Base-by-base conservation (phyloP, 2,113 vertebrate genomes). In the Heterochromis multidens region DNA sequence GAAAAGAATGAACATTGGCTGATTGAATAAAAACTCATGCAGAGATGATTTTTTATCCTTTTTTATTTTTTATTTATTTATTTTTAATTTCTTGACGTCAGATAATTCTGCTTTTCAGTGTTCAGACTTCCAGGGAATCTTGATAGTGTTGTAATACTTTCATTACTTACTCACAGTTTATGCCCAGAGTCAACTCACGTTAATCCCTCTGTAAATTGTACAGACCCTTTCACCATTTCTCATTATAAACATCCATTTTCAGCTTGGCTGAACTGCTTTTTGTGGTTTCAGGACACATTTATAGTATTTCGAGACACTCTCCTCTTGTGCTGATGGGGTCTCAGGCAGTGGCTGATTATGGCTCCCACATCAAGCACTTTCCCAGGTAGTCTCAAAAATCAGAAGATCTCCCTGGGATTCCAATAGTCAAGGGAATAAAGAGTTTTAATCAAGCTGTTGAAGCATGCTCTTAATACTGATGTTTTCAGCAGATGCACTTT, bases 291-390 rank as follows among this genome's bases (percentile, higher is more conserved):
- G 86, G 84, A 65, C 81, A 88, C 84, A 90, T 77, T 78, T 77
- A 60, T 67, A 85, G 80, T 90, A 87, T 90, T 91, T 89, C 79
- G 70, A 88, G 85, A 84, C 67, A 17, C 23, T 62, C 76, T 70
- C 13, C 57, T 37, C 79, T 57, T 17, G n/a, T 81, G 43, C 79
- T 88, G 90, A 91, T 91, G 89, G 92, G 86, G 56, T 92, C 87
- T 85, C 84, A 87, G 90, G 87, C 62, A 86, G 91, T 90, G 88
- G 88, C 79, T 92, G 91, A 95, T 94, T 94, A 87, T 85, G 81
- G 79, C 46, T 35, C 61, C 40, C 60, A 81, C 85, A 87, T 89
- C 78, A 91, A 43, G 33, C 81, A 62, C 56, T 70, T 86, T 86
- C 54, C 67, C 82, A 85, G 65, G 85, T 93, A 81, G 79, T 29